Evolutionary conservation across 2,113 vertebrate species (phyloP), one percentile per base, ranked within the genome.

Genomic region (Pygathrix nemaeus): DNA sequence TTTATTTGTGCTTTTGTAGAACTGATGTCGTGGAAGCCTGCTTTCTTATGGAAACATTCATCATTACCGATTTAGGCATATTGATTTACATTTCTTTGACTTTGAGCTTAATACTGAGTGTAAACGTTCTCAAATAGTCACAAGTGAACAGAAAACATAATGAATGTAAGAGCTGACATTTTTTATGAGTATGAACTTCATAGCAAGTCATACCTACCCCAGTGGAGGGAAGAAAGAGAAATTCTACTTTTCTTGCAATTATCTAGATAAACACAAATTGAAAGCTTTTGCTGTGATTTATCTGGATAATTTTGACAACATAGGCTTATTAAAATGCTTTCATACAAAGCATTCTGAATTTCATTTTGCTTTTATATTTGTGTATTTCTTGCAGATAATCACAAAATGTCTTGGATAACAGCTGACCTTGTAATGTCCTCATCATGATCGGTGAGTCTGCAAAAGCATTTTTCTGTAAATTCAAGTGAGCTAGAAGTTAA

Each of bases 391-490:
- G 21, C 7, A 61, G 43, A 90, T 80, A 40, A 14, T 80, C 43
- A 70, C 57, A 84, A 59, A 86, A 73, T 82, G 45, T 94, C 45
- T 92, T 95, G 27, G 6, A 2, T 43, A 88, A 94, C 5, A 73
- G 16, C 18, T 90, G 64, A 61, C 8, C 38, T 81, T 8, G 2
- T 64, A 64, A 70, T 2, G 5, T 43, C 25, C 59, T 93, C 52
- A n/a, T 91, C 18, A 55, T 32, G 18, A 76, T 13, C 59, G 72
- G 6, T 23, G 48, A 93, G 18, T 68, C 40, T 80, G 30, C 40
- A 96, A 80, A 95, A 82, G 21, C 59, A 79, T 75, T 32, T 6
- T 82, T 91, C 83, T 83, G 11, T 85, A 96, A 95, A 90, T 18
- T 61, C 75, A 64, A 90, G 35, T n/a, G 38, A 92, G 48, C 68